Conservation (phyloP, 2,888 invertebrate species). For the Brassicogethes aeneus region DNA sequence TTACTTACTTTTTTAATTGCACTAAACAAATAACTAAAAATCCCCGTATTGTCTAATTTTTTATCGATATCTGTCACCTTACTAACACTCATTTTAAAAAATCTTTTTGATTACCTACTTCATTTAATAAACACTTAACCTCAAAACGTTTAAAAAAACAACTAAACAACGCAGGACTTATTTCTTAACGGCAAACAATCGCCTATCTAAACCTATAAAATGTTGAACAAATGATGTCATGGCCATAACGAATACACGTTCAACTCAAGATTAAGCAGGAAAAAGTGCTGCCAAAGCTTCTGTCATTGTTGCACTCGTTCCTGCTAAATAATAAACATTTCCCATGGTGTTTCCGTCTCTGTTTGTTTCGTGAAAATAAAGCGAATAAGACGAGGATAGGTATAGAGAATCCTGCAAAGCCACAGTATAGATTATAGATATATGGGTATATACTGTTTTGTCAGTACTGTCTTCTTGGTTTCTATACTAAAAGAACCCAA, state of each 20-base stretch:
- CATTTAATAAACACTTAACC: background rate
- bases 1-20: constrained; percentile 53
- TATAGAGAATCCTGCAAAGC: too few relatives aligned
- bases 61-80: constrained; percentile 34
- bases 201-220: background rate
- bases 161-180: too few relatives aligned
- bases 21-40: constrained; percentile 52
- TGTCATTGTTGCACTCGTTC: background rate
- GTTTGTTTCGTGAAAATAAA: too few relatives aligned
- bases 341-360: too few relatives aligned
- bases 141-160: too few relatives aligned
- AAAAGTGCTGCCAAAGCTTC: background rate
- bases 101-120: background rate
- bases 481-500: too few relatives aligned
- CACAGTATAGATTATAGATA: too few relatives aligned
- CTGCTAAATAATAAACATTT: too few relatives aligned
- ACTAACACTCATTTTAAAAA: constrained; percentile 15
- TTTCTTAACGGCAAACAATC: background rate
- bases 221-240: background rate
- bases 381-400: too few relatives aligned
- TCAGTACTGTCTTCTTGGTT: too few relatives aligned
- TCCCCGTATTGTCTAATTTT: constrained; percentile 43
- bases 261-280: background rate
- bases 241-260: background rate
- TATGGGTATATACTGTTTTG: too few relatives aligned